phyloP scores from a whole-genome alignment of 2,888 invertebrate genomes.

The Hymenopus coronatus region DNA sequence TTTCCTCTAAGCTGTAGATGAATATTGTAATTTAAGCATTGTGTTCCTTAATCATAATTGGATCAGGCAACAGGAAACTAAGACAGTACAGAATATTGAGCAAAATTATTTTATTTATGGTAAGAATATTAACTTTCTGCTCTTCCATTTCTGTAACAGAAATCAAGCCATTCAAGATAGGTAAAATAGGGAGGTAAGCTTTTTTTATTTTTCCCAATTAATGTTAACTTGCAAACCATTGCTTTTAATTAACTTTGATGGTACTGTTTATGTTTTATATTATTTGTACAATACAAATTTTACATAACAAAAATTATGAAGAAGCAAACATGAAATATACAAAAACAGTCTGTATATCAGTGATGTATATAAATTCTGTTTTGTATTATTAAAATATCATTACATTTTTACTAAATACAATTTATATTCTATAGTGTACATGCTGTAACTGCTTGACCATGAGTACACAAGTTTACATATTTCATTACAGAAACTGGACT shows the following conservation, averaged over 20 bases:
- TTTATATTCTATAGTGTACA: background rate
- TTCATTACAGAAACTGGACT: background rate
- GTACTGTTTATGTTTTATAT: background rate
- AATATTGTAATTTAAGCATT: too few relatives aligned
- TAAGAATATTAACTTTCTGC: background rate
- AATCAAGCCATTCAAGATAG: background rate
- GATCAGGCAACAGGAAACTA: background rate
- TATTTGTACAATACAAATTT: background rate
- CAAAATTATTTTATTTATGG: background rate
- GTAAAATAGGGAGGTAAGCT: background rate
- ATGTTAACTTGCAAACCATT: background rate
- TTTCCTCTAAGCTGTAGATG: too few relatives aligned
- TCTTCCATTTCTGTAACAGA: background rate
- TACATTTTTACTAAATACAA: background rate
- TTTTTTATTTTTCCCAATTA: background rate
- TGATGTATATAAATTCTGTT: background rate
- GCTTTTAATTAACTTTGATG: background rate
- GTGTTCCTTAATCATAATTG: background rate
- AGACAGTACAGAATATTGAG: background rate
- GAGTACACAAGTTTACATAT: background rate
- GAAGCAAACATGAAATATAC: background rate
- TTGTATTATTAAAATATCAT: background rate
- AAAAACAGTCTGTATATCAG: background rate
- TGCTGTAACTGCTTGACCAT: background rate
- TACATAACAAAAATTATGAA: background rate